phyloP scores from a whole-genome alignment of 2,888 invertebrate species.

The Lottia gigantea region DNA sequence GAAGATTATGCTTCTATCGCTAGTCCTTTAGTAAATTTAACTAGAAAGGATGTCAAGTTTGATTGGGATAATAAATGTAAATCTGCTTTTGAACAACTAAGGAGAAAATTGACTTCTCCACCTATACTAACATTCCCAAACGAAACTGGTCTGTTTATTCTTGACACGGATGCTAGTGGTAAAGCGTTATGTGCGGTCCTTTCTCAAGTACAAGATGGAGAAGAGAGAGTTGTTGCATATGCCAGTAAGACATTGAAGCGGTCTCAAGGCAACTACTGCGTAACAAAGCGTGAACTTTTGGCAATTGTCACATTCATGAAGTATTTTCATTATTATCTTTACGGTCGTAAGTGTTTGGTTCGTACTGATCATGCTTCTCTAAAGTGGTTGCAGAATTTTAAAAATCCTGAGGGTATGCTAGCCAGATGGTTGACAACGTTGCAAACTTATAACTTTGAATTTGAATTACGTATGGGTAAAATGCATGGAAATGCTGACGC shows the following conservation, averaged over 20 bases:
- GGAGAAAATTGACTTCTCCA: neutral
- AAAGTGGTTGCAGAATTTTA: slow-evolving; percentile 9
- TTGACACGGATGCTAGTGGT: slow-evolving; percentile 3
- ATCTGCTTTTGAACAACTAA: neutral
- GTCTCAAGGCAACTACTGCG: slow-evolving; percentile 3
- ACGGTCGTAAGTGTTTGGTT: neutral
- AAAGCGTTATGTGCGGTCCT: neutral
- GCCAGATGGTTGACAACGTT: neutral
- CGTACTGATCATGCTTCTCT: slow-evolving; percentile 4
- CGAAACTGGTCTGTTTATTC: neutral
- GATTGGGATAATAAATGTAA: neutral
- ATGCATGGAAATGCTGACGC: neutral
- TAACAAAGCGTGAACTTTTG: neutral
- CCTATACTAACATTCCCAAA: neutral
- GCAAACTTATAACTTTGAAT: neutral
- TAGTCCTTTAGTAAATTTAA: neutral
- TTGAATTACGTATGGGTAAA: neutral
- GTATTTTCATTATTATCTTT: slow-evolving; percentile 1
- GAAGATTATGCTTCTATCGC: neutral
- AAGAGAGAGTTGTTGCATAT: slow-evolving; percentile 2
- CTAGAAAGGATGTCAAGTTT: neutral
- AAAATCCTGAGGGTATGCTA: neutral
- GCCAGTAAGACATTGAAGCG: neutral
- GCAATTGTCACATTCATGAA: slow-evolving; percentile 3
- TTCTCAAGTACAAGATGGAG: neutral